Base-by-base conservation (phyloP, 2,797 vertebrate species). In the Morelia viridis region DNA sequence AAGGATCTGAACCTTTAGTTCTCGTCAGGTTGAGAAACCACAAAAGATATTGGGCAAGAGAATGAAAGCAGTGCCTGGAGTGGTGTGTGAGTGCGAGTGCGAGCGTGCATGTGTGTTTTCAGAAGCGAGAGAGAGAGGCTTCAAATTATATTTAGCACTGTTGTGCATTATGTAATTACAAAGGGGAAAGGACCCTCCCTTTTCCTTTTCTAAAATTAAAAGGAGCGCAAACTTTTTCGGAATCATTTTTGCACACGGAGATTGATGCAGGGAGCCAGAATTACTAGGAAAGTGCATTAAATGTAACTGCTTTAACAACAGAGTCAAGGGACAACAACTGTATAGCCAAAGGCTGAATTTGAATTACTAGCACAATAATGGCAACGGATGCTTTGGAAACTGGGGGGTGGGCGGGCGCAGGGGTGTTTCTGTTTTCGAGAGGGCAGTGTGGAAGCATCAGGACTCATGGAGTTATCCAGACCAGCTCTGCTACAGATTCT, bases 1-100 rank as follows among this genome's bases (percentile, higher is more conserved):
- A 92, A 57, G 57, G 90, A 92, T 41, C 71, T 65, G 35, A 89
- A 91, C 50, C 90, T 92, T 93, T 93, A 92, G 80, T 89, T 94
- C 80, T 31, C 56, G 80, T 90, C 88, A 62, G 84, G 57, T 46
- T 46, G 93, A 88, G 92, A 90, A 24, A 58, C 24, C 31, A 89
- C 31, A 46, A 83, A 80, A 28, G 31, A 13, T 41, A 4, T 6
- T 9, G 31, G 68, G 10, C 53, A 58, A 41, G 56, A 35, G 35
- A 57, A 83, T n/a, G 24, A 83, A 83, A 61, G 57, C 71, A 46
- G 24, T 5, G 35, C 57, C 71, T 50, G 24, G 68, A 90, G 89
- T 41, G 46, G 57, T 60, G 89, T 12, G 8, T 46, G 35, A 17
- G 35, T 35, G 41, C 11, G 41, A 1, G 62, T 35, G 41, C 11